Evolutionary conservation across 1,140 invertebrate species (phyloP).

Genomic region (Pseudomyrmex gracilis): DNA sequence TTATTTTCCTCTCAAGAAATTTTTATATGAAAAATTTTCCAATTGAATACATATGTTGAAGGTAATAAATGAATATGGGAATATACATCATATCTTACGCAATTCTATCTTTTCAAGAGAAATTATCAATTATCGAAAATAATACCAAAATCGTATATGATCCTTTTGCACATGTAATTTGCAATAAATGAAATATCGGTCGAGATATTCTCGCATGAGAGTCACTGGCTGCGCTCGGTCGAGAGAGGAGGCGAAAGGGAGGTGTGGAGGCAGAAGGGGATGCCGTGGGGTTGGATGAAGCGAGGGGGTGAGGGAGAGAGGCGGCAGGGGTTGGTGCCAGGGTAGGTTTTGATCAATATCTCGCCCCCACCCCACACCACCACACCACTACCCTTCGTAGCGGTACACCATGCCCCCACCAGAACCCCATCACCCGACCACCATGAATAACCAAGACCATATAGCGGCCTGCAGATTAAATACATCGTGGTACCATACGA

Average conservation of each 20-base stretch:
- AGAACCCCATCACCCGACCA: slow-evolving; percentile 80
- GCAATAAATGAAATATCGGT: slow-evolving; percentile 47
- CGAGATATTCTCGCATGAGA: slow-evolving; percentile 62
- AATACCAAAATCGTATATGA: background rate
- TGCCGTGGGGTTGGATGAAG: slow-evolving; percentile 65
- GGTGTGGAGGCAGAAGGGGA: slow-evolving; percentile 63
- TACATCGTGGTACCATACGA: slow-evolving; percentile 78
- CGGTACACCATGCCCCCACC: slow-evolving; percentile 82
- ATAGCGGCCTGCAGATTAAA: slow-evolving; percentile 82
- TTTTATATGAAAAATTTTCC: slow-evolving; percentile 15
- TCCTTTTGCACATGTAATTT: slow-evolving; percentile 18
- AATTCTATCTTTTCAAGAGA: background rate
- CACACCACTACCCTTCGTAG: slow-evolving; percentile 77
- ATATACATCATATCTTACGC: too few species aligned
- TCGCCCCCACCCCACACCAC: slow-evolving; percentile 81
- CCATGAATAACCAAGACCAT: slow-evolving; percentile 84
- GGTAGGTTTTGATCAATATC: slow-evolving; percentile 86
- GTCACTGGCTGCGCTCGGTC: slow-evolving; percentile 72
- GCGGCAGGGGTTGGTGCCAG: slow-evolving; percentile 82
- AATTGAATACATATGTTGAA: too few species aligned
- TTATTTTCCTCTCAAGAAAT: background rate
- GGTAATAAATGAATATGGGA: too few species aligned
- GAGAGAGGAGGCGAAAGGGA: slow-evolving; percentile 65
- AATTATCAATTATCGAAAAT: slow-evolving; percentile 14
- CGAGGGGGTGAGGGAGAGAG: slow-evolving; percentile 58